Percentiles rank a stretch among this genome's conserved stretches.
phyloP scores from a whole-genome alignment of 2,797 vertebrate species.

The Takifugu ocellatus region DNA sequence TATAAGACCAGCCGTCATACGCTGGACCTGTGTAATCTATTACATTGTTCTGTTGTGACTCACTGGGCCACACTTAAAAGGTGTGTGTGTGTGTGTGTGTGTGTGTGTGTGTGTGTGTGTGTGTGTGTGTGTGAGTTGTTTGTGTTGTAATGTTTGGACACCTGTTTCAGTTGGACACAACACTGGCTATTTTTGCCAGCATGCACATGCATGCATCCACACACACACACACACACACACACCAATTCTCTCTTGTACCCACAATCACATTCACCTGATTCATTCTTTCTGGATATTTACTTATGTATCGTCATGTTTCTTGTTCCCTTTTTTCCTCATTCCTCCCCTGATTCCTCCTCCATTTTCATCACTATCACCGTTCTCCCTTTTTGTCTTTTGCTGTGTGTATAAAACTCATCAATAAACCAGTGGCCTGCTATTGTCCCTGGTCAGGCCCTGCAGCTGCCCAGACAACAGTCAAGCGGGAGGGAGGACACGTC shows the following conservation, averaged over 20 bases:
- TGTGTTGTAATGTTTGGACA: constrained; percentile 56
- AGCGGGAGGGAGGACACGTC: too few species aligned
- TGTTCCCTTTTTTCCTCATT: neutral
- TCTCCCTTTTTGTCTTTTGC: neutral
- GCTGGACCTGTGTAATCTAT: too few species aligned
- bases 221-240: constrained; percentile 19
- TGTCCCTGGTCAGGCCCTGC: constrained; percentile 15
- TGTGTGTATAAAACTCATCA: constrained; percentile 33
- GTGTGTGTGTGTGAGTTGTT: constrained; percentile 12
- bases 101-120: neutral
- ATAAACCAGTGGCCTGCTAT: constrained; percentile 27
- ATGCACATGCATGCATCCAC: constrained; percentile 38
- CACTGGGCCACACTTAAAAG: too few species aligned
- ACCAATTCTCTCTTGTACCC: neutral
- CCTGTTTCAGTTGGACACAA: constrained; percentile 67
- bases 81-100: too few species aligned
- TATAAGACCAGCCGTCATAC: neutral
- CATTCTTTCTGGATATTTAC: neutral
- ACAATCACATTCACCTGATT: constrained; percentile 8
- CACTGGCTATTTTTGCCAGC: constrained; percentile 62
- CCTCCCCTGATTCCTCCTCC: neutral
- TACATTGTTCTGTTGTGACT: too few species aligned
- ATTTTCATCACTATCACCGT: neutral
- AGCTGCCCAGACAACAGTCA: constrained; percentile 11
- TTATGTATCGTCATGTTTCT: neutral